phyloP scores from a whole-genome alignment of 2,888 invertebrate genomes.

The Erebia ligea region DNA sequence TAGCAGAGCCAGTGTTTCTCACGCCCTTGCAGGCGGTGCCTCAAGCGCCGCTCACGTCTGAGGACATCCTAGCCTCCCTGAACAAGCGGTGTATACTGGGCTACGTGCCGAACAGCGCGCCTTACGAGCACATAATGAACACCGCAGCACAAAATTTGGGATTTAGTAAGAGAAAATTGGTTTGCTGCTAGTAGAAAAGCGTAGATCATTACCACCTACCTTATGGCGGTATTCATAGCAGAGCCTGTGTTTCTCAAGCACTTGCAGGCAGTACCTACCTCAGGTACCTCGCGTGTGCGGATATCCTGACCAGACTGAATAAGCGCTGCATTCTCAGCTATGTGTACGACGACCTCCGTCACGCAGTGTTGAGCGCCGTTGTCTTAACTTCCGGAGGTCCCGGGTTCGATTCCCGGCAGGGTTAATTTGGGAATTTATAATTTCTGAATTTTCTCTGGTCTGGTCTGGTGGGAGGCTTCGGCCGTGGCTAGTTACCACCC shows the following conservation, averaged over 20 bases:
- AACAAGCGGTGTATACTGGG: constrained; percentile 54
- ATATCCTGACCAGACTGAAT: constrained; percentile 53
- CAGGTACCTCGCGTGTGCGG: constrained; percentile 51
- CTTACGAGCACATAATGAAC: constrained; percentile 55
- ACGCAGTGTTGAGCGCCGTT: too few relatives aligned
- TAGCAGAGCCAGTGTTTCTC: constrained; percentile 68
- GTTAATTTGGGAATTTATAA: too few relatives aligned
- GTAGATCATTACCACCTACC: constrained; percentile 44
- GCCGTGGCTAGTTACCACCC: too few relatives aligned
- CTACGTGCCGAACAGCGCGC: constrained; percentile 55
- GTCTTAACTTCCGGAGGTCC: too few relatives aligned
- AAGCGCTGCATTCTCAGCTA: constrained; percentile 57
- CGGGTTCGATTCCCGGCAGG: too few relatives aligned
- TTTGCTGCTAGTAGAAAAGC: constrained; percentile 36
- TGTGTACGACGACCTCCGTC: constrained; percentile 50
- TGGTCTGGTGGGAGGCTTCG: too few relatives aligned
- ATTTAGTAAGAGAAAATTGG: constrained; percentile 20
- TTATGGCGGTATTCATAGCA: constrained; percentile 55
- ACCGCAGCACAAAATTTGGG: constrained; percentile 50
- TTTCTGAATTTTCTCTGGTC: too few relatives aligned
- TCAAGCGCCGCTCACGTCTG: constrained; percentile 49
- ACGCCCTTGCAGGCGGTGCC: constrained; percentile 61
- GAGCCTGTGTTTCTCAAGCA: constrained; percentile 69
- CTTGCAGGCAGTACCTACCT: constrained; percentile 58
- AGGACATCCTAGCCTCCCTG: constrained; percentile 54